These are phyloP conservation scores for Caerostris darwini DNA, from an alignment of 1,140 invertebrate species.

Conservation along the genomic window DNA sequence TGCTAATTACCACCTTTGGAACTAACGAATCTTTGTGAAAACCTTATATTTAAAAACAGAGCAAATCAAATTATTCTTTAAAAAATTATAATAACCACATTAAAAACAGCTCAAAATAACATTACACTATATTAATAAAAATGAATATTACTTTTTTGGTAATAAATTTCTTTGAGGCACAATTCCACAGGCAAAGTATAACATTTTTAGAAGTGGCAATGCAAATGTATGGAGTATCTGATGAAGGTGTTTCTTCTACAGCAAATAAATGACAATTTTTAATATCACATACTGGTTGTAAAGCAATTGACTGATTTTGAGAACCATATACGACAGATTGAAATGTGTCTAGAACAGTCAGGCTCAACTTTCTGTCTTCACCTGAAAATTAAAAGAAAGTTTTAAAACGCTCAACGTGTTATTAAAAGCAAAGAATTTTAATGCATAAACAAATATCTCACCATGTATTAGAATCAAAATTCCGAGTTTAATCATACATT, in stretches of 20 bases:
- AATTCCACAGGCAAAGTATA: conserved; percentile 81
- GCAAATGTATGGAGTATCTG: conserved; percentile 82
- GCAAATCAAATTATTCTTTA: too few species aligned
- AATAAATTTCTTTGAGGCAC: conserved; percentile 80
- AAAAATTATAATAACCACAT: neutral
- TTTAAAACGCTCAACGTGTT: neutral
- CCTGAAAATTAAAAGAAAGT: conserved; percentile 2
- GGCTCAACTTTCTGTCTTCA: conserved; percentile 85
- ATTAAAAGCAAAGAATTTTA: neutral
- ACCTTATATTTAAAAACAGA: too few species aligned
- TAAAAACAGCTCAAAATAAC: neutral
- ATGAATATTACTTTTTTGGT: conserved; percentile 80
- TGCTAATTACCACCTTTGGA: too few species aligned
- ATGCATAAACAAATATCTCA: conserved; percentile 7
- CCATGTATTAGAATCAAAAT: conserved; percentile 80
- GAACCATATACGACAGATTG: neutral
- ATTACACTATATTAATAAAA: neutral
- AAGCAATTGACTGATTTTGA: conserved; percentile 56
- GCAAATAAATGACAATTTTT: conserved; percentile 86
- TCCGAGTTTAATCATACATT: conserved; percentile 82
- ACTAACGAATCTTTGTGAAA: too few species aligned
- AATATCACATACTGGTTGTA: conserved; percentile 80
- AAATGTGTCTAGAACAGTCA: conserved; percentile 82
- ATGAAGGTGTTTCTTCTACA: conserved; percentile 81
- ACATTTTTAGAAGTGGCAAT: conserved; percentile 87